Conservation (phyloP, 35 echinoderm and acorn worm species). For the Amphiura filiformis region DNA sequence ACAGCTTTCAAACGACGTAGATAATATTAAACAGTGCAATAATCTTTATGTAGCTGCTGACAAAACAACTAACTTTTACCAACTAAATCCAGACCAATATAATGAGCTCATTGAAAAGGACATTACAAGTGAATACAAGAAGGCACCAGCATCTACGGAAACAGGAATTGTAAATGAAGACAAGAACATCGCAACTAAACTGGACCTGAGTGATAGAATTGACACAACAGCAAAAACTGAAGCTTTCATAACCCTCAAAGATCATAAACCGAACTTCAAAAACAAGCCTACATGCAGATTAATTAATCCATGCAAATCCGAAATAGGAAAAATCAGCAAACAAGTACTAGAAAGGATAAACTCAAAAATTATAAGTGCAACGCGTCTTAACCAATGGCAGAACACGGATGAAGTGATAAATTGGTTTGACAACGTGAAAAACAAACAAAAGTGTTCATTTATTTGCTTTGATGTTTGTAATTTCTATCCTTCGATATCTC, state of each 20-base stretch:
- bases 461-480: neutral
- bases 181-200: neutral
- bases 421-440: neutral
- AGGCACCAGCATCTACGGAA: neutral
- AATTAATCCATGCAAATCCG: neutral
- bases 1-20: neutral
- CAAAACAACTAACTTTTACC: neutral
- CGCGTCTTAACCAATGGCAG: neutral
- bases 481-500: neutral
- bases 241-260: neutral
- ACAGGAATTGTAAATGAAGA: neutral
- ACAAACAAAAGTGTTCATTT: neutral
- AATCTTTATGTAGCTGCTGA: neutral
- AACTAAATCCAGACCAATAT: neutral
- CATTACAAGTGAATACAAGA: neutral
- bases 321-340: neutral
- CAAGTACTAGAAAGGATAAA: neutral
- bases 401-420: neutral
- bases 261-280: neutral
- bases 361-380: neutral
- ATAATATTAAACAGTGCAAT: neutral
- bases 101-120: neutral
- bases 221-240: neutral
- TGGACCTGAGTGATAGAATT: neutral
- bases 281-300: neutral